Base-by-base conservation (phyloP, 1,140 invertebrate species). In the Augochlora pura region DNA sequence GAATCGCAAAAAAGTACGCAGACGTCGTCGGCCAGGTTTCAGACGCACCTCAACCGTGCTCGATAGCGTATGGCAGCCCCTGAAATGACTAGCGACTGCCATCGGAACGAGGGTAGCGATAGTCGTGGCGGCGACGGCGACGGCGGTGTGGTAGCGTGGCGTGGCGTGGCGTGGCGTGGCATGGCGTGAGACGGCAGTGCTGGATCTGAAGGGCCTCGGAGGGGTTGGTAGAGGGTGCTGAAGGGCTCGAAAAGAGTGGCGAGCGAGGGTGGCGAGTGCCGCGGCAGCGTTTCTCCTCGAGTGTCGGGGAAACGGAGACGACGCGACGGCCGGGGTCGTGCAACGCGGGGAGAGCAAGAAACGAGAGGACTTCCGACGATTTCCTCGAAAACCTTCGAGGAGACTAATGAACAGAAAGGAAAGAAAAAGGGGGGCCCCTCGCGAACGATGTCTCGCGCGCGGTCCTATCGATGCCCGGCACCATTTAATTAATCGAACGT, bases 261-360 rank as follows among this genome's bases (percentile, higher is more conserved):
- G 80, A 66, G 73, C n/a, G 59, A 80, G 87, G 87, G 85, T 77
- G 84, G 72, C 86, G 83, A 89, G 87, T 89, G 87, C 88, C 85
- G 85, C 83, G 82, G 81, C 87, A 88, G 88, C 88, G 83, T 88
- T 88, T 89, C 86, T 87, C 73, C 75, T 86, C 78, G 84, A 87
- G 85, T 86, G 76, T 66, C 83, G 71, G 42, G 66, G 77, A 81
- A 85, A 86, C 85, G 70, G 67, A 75, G 54, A 57, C 38, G 77
- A 57, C 38, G 77, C 21, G 32, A 32, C 21, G 70, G 76, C 9
- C 57, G 70, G 42, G 25, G 21, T 0, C 4, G 9, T 46, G 14
- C 12, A 32, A 49, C 65, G 64, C 18, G 57, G 27, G 42, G 25
- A 25, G 25, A 66, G 49, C 23, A 69, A 60, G 59, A 62, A 64